Evolutionary conservation across 1,140 invertebrate species (phyloP), one percentile per base, ranked within the genome.

Genomic region (Zaprionus camerounensis): DNA sequence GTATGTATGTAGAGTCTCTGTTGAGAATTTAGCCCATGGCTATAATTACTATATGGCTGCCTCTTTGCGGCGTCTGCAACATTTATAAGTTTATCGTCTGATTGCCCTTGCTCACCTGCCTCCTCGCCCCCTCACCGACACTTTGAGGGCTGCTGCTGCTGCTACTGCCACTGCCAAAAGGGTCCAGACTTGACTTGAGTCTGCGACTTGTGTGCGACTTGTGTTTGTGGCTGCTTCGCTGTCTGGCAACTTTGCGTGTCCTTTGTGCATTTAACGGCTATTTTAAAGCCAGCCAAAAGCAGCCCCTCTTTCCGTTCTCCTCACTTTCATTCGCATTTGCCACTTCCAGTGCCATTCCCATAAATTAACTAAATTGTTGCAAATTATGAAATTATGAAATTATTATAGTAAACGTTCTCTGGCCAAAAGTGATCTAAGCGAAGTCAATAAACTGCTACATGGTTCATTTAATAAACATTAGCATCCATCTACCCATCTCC

Each of bases 11-110:
- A 13, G 34, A 57, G 65, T 68, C 31, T 72, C 57, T 75, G 74
- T 61, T 75, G 76, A 76, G 77, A 83, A 83, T 87, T 79, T 73
- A 56, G 84, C 84, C 85, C 78, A 59, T 71, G 62, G 84, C 84
- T 80, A 85, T 88, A 88, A 88, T 88, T 88, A 88, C 84, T 88
- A 88, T 90, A 88, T 88, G 84, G 84, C 81, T 88, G 85, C 84
- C 62, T 63, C 63, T 72, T 75, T 80, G 78, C 77, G 80, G 81
- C 74, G 84, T 87, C 84, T 87, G 85, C 81, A 87, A 78, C 84
- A 87, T 87, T 87, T 87, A 88, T 90, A 88, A 88, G 84, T 88
- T 88, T 88, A 90, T 88, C 75, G 84, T 88, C 81, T 90, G 84
- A 90, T 88, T 88, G 84, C 81, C 67, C 72, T 72, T 72, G 62